Percentiles rank a stretch among this genome's conserved stretches.
Evolutionary conservation across 2,888 invertebrate species (phyloP).

Genomic region (Lacanobia wlatinum): DNA sequence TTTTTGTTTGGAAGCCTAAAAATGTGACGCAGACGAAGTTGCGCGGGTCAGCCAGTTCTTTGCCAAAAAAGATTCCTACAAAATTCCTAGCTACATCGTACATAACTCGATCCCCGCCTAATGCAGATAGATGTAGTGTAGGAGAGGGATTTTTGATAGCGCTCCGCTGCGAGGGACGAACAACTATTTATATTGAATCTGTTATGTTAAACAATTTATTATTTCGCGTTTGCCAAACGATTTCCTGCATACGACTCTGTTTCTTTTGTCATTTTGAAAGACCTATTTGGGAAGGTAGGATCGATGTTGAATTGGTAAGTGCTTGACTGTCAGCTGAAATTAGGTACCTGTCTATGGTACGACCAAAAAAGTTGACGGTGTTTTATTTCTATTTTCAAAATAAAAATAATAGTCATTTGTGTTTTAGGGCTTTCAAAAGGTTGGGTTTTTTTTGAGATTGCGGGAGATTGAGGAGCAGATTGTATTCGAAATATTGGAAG

Average conservation of each 20-base stretch:
- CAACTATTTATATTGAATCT: constrained; percentile 85
- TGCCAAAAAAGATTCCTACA: not conserved
- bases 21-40: too few species aligned
- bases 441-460: too few species aligned
- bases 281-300: constrained; percentile 13
- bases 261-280: constrained; percentile 54
- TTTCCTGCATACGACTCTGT: constrained; percentile 74
- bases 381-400: too few species aligned
- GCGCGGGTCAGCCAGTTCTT: too few species aligned
- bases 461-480: too few species aligned
- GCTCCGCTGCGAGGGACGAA: constrained; percentile 62
- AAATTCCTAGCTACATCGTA: constrained; percentile 51
- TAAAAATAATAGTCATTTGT: too few species aligned
- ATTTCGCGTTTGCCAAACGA: constrained; percentile 80
- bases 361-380: too few species aligned
- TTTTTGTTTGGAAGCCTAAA: too few species aligned
- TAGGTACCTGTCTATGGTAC: too few species aligned
- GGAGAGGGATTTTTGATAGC: constrained; percentile 79
- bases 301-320: constrained; percentile 10
- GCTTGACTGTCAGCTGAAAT: not conserved
- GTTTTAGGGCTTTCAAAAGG: too few species aligned
- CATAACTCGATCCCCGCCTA: constrained; percentile 69
- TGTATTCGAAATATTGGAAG: too few species aligned
- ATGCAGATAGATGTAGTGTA: constrained; percentile 82
- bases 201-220: constrained; percentile 77